phyloP scores from a whole-genome alignment of 2,113 vertebrate genomes.

The Forbesichthys agassizii region DNA sequence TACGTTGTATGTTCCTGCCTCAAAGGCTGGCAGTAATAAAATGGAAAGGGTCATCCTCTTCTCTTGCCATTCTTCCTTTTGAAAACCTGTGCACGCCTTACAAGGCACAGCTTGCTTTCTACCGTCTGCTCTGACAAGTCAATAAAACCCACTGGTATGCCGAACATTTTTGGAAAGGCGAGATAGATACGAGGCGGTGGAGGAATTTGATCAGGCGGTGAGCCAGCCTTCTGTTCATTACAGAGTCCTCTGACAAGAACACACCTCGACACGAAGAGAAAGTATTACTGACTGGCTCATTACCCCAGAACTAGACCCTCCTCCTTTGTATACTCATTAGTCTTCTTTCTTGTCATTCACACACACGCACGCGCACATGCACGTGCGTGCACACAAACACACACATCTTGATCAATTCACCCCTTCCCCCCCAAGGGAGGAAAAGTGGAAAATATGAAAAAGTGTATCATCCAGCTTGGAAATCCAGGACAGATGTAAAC shows the following conservation, averaged over 20 bases:
- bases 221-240: constrained; percentile 71
- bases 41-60: constrained; percentile 28
- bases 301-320: constrained; percentile 27
- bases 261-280: constrained; percentile 64
- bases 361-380: constrained; percentile 44
- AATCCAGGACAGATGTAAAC: constrained; percentile 63
- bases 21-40: neutral
- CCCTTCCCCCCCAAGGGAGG: constrained; percentile 12
- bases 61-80: constrained; percentile 50
- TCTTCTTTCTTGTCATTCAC: constrained; percentile 45
- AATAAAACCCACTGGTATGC: constrained; percentile 81
- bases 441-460: constrained; percentile 66
- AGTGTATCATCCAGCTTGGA: constrained; percentile 35
- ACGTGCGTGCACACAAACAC: constrained; percentile 6
- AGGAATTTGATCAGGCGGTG: constrained; percentile 77
- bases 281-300: constrained; percentile 61
- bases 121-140: constrained; percentile 80
- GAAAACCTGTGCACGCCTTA: constrained; percentile 64
- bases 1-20: no score
- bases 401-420: constrained; percentile 4
- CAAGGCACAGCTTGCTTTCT: constrained; percentile 74
- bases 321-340: constrained; percentile 30
- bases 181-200: constrained; percentile 69
- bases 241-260: constrained; percentile 56
- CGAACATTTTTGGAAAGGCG: constrained; percentile 77